These are phyloP conservation scores for Actenoides lindsayi DNA, from an alignment of 2,113 vertebrate genomes.

Conservation along the genomic window DNA sequence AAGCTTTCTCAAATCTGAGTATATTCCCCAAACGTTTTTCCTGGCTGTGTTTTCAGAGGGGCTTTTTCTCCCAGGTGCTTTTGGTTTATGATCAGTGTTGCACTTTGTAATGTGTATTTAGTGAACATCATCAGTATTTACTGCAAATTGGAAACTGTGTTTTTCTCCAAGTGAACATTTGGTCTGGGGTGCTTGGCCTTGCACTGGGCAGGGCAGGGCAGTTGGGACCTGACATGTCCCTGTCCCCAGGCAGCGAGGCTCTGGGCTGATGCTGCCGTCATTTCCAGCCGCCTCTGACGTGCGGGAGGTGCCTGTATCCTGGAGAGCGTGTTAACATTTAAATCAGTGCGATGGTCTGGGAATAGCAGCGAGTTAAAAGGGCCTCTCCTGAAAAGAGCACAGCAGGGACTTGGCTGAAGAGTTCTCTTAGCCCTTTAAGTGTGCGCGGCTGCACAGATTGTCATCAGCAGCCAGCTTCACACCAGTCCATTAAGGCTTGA, in stretches of 20 bases:
- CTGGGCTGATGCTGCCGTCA: not conserved
- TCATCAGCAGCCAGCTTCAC: not conserved
- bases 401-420: slow-evolving; percentile 52
- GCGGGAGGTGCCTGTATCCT: not conserved
- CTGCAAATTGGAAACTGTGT: fast-evolving
- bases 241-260: not conserved
- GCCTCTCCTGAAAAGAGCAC: slow-evolving; percentile 54
- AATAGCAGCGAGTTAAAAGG: slow-evolving; percentile 26
- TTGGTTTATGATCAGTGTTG: not conserved
- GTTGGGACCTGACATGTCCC: fast-evolving
- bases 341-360: not conserved
- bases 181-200: fast-evolving
- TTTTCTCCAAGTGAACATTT: fast-evolving
- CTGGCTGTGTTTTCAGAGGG: not conserved
- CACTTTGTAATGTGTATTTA: not conserved
- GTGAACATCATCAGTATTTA: not conserved
- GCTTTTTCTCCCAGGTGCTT: not conserved
- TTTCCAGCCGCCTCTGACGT: not conserved
- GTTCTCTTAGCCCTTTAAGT: slow-evolving; percentile 42
- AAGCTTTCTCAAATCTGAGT: not conserved
- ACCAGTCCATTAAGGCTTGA: not conserved
- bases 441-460: not conserved
- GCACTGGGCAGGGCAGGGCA: not conserved
- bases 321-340: slow-evolving; percentile 30
- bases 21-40: not conserved